phyloP scores from a whole-genome alignment of 1,140 invertebrate species.

The Doryteuthis pealeii region DNA sequence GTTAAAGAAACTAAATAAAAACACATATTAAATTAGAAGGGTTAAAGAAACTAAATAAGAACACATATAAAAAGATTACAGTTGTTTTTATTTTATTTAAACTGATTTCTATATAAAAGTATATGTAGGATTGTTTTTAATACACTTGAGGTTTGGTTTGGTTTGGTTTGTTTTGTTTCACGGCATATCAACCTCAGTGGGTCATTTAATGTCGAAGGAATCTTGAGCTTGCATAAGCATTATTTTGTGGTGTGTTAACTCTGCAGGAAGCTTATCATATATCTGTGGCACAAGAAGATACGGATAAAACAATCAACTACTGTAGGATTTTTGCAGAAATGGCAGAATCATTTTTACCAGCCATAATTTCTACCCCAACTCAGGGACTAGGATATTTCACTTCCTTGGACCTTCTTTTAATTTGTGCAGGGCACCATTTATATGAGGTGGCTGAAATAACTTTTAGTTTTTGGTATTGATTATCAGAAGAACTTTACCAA shows the following conservation, averaged over 20 bases:
- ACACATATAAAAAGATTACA: too few relatives aligned
- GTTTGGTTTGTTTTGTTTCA: too few relatives aligned
- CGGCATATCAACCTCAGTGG: too few relatives aligned
- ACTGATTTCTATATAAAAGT: too few relatives aligned
- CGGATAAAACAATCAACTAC: slow-evolving; percentile 86
- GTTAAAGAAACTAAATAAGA: too few relatives aligned
- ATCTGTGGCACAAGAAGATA: slow-evolving; percentile 89
- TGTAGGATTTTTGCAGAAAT: slow-evolving; percentile 94
- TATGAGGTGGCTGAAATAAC: slow-evolving; percentile 97
- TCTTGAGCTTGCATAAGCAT: slow-evolving; percentile 70
- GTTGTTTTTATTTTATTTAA: too few relatives aligned
- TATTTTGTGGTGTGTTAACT: slow-evolving; percentile 79
- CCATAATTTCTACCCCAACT: slow-evolving; percentile 69
- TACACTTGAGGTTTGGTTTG: too few relatives aligned
- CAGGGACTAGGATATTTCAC: slow-evolving; percentile 73
- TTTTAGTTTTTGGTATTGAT: slow-evolving; percentile 94
- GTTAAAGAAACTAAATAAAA: too few relatives aligned
- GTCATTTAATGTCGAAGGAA: too few relatives aligned
- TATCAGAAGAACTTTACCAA: slow-evolving; percentile 92
- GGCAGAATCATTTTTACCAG: slow-evolving; percentile 85
- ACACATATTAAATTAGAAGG: too few relatives aligned
- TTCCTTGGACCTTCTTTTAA: slow-evolving; percentile 83
- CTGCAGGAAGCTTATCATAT: slow-evolving; percentile 87
- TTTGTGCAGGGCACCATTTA: slow-evolving; percentile 94
- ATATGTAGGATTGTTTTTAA: too few relatives aligned